phyloP scores from a whole-genome alignment of 2,113 vertebrate species.

The Datnioides undecimradiatus region DNA sequence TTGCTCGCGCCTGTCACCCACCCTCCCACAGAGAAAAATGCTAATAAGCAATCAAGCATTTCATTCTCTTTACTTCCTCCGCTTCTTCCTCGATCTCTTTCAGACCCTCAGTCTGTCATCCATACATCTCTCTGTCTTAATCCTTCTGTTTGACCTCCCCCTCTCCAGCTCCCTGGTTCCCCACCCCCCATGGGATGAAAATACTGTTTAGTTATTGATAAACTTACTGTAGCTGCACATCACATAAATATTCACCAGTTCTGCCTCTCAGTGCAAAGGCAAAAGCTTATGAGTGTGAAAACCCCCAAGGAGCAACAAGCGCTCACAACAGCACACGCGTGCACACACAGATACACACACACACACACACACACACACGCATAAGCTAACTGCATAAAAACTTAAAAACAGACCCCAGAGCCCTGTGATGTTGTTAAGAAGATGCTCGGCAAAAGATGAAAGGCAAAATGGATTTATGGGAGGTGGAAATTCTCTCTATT shows the following conservation, averaged over 20 bases:
- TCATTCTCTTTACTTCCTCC: not conserved
- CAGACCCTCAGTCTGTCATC: not conserved
- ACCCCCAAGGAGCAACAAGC: conserved; percentile 49
- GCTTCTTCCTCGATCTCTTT: conserved; percentile 4
- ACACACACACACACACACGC: conserved; percentile 21
- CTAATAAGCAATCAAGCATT: conserved; percentile 18
- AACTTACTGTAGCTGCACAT: conserved; percentile 63
- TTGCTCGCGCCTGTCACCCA: conserved; percentile 34
- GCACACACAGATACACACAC: conserved; percentile 3
- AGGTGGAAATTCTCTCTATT: conserved; percentile 43
- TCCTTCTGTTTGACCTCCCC: conserved; percentile 40
- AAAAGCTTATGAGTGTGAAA: conserved; percentile 69
- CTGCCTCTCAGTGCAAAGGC: conserved; percentile 59
- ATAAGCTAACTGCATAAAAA: conserved; percentile 56
- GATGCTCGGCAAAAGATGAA: conserved; percentile 63
- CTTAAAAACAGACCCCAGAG: conserved; percentile 59
- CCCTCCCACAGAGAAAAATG: conserved; percentile 23
- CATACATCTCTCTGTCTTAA: conserved; percentile 6
- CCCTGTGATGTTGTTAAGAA: conserved; percentile 56
- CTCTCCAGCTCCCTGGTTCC: not conserved
- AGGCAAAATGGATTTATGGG: conserved; percentile 60
- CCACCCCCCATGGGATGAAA: conserved; percentile 29
- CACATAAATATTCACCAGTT: conserved; percentile 73
- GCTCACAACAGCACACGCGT: too few species aligned
- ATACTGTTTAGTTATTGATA: conserved; percentile 75